These are phyloP conservation scores for Megastigmus dorsalis DNA, from an alignment of 2,888 invertebrate species.

Conservation along the genomic window DNA sequence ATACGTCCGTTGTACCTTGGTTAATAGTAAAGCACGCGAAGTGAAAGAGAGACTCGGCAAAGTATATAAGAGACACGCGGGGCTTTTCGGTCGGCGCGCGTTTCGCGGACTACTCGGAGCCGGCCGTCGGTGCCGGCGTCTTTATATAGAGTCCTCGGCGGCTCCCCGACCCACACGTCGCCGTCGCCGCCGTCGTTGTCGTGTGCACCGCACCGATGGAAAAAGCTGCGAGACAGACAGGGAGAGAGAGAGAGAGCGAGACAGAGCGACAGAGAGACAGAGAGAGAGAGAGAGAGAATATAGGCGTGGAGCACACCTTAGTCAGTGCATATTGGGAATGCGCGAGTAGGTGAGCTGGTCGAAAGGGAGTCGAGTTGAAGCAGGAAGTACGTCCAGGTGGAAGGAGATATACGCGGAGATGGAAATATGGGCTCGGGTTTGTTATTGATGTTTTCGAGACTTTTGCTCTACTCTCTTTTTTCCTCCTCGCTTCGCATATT, in stretches of 20 bases:
- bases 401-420: neutral
- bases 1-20: no score
- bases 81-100: slow-evolving; percentile 32
- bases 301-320: slow-evolving; percentile 35
- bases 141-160: slow-evolving; percentile 53
- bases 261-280: neutral
- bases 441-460: slow-evolving; percentile 11
- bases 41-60: neutral
- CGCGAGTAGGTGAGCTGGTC: slow-evolving; percentile 45
- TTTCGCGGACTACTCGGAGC: slow-evolving; percentile 62
- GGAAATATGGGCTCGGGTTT: slow-evolving; percentile 6
- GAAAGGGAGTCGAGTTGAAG: no score
- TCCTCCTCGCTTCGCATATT: neutral
- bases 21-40: neutral
- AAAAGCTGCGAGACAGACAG: slow-evolving; percentile 25
- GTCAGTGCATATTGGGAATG: slow-evolving; percentile 15
- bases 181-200: slow-evolving; percentile 17
- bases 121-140: slow-evolving; percentile 54
- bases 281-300: slow-evolving; percentile 3
- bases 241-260: neutral
- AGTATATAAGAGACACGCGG: neutral
- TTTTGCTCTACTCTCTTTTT: neutral
- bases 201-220: slow-evolving; percentile 47
- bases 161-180: slow-evolving; percentile 50
- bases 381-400: neutral